Evolutionary conservation across 2,888 invertebrate species (phyloP).

Genomic region (Chorisops tibialis): DNA sequence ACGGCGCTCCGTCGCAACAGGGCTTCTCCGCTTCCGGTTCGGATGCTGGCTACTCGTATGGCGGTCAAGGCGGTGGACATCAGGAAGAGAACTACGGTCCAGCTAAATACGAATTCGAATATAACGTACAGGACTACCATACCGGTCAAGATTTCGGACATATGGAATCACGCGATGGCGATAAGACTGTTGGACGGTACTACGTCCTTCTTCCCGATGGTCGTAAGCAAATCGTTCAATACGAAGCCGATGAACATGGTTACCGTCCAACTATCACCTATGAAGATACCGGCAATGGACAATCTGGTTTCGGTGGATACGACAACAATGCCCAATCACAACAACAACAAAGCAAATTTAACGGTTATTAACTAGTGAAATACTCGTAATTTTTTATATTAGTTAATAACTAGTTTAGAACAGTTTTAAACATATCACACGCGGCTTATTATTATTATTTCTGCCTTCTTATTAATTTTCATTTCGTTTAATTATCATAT

Average conservation of each 20-base stretch:
- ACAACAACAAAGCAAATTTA: conserved; percentile 35
- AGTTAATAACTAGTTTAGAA: conserved; percentile 19
- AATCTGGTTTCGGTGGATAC: conserved; percentile 35
- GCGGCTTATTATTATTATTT: conserved; percentile 16
- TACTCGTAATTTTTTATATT: conserved; percentile 8
- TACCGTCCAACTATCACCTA: conserved; percentile 67
- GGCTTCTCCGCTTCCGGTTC: conserved; percentile 45
- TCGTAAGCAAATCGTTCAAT: conserved; percentile 66
- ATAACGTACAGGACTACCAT: conserved; percentile 63
- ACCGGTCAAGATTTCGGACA: conserved; percentile 67
- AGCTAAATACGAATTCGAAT: conserved; percentile 67
- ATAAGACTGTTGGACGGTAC: conserved; percentile 61
- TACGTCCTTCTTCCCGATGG: conserved; percentile 67
- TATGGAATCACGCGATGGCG: conserved; percentile 62
- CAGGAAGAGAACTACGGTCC: conserved; percentile 57
- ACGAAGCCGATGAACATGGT: conserved; percentile 66
- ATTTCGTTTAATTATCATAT: conserved; percentile 19
- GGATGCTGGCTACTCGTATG: conserved; percentile 45
- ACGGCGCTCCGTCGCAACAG: conserved; percentile 42
- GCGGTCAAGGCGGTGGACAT: conserved; percentile 37
- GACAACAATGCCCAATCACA: conserved; percentile 42
- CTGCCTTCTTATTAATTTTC: conserved; percentile 27
- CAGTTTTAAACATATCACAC: conserved; percentile 21
- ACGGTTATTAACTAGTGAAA: conserved; percentile 35
- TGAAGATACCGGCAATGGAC: conserved; percentile 56